Evolutionary conservation across 2,888 invertebrate species (phyloP), one percentile per base, ranked within the genome.

Genomic region (Cepaea hortensis): DNA sequence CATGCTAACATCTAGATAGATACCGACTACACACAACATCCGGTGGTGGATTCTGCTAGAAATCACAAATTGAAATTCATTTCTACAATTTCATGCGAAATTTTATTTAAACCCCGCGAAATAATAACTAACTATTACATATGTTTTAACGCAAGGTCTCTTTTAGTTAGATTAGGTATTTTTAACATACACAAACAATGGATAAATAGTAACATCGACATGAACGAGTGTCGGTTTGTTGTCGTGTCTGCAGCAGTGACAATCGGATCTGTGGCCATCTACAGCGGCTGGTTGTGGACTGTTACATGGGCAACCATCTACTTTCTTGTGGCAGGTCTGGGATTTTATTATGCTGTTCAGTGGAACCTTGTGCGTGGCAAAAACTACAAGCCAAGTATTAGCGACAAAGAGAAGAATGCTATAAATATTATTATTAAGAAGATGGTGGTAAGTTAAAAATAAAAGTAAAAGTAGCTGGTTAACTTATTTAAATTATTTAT

Each of bases 291-390:
- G 77, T 87, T 93, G 68, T 90, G 90, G 82, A 84, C 85, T 11
- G 62, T 90, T 11, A 85, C 90, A 23, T 90, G 91, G 20, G 50
- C 90, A 35, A 82, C 85, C 1, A 88, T 90, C 46, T 85, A 91
- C 70, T 72, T 88, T 3, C 84, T 89, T 11, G 89, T 89, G 11
- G 87, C 87, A 23, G 70, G 87, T 18, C 72, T 90, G n/a, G 91
- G 90, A 0, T 87, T 92, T 15, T 92, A 90, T 75, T 90, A 91
- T 9, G 91, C 91, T 3, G 88, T 90, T 15, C 90, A 91, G 82
- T 92, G 91, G 93, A 89, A 90, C 48, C 88, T 93, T 62, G 89
- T 92, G 4, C 87, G 89, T 85, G 92, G 93, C 9, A 92, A 92
- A 84, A 88, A 89, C 75, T 92, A 92, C 88, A 90, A 89, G 73